phyloP scores from a whole-genome alignment of 1,140 invertebrate genomes.

The Aphelenchoides besseyi region DNA sequence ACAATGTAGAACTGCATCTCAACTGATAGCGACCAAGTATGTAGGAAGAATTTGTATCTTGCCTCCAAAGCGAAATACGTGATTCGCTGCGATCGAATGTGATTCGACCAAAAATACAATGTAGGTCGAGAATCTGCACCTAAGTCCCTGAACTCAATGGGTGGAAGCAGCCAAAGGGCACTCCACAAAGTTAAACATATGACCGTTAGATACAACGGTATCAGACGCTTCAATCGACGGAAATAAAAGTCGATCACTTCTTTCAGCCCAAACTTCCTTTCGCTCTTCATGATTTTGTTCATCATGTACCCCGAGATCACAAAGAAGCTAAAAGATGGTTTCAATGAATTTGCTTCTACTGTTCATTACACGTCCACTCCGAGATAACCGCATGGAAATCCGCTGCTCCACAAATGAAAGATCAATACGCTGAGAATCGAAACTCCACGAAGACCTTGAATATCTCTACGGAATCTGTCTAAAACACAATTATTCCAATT shows the following conservation, averaged over 20 bases:
- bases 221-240: conserved; percentile 5
- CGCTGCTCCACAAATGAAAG: neutral
- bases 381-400: neutral
- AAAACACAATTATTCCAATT: neutral
- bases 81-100: neutral
- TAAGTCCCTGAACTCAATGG: neutral
- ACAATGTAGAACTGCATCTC: conserved; percentile 11
- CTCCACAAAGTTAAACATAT: neutral
- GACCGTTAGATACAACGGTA: neutral
- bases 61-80: neutral
- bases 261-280: neutral
- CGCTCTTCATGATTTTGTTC: neutral
- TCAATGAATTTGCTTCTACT: neutral
- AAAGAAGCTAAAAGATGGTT: conserved; percentile 19
- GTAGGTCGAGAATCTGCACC: neutral
- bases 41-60: conserved; percentile 3
- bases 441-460: neutral
- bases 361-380: neutral
- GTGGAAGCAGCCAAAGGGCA: neutral
- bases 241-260: conserved; percentile 5
- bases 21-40: conserved; percentile 1
- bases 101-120: neutral
- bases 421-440: neutral
- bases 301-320: conserved; percentile 19
- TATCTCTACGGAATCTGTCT: neutral